Evolutionary conservation across 2,113 vertebrate species (phyloP).

Genomic region (Neoarius graeffei): DNA sequence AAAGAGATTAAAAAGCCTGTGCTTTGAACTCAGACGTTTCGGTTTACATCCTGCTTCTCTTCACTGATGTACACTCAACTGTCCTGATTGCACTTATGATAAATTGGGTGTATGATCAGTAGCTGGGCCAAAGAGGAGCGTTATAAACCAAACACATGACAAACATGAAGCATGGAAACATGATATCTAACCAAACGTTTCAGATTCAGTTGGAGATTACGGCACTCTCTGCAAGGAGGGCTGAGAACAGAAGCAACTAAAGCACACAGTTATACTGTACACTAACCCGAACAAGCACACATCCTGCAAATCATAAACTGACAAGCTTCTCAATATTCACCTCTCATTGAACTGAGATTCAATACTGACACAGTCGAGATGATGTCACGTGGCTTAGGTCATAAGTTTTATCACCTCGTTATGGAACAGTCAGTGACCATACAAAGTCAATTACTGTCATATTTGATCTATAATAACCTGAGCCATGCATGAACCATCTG

Average conservation of each 20-base stretch:
- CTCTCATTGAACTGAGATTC: neutral
- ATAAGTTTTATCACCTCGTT: neutral
- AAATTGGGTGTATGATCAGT: conserved; percentile 16
- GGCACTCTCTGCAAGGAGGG: too few species aligned
- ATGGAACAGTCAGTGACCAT: neutral
- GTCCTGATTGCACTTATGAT: neutral
- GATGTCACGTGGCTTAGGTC: neutral
- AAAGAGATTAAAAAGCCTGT: neutral
- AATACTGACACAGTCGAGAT: neutral
- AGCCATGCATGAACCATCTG: neutral
- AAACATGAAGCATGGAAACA: neutral
- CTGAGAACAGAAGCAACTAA: too few species aligned
- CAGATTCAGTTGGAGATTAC: neutral
- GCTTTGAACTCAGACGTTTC: conserved; percentile 17
- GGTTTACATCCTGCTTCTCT: neutral
- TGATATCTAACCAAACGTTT: neutral
- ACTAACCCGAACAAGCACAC: neutral
- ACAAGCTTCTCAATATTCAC: neutral
- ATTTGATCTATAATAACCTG: neutral
- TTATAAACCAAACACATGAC: neutral
- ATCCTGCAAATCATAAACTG: neutral
- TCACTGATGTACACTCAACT: neutral
- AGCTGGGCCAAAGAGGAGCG: neutral
- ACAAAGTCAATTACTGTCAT: neutral
- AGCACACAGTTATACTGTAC: too few species aligned